phyloP scores from a whole-genome alignment of 2,113 vertebrate genomes.

The Triplophysa rosa region DNA sequence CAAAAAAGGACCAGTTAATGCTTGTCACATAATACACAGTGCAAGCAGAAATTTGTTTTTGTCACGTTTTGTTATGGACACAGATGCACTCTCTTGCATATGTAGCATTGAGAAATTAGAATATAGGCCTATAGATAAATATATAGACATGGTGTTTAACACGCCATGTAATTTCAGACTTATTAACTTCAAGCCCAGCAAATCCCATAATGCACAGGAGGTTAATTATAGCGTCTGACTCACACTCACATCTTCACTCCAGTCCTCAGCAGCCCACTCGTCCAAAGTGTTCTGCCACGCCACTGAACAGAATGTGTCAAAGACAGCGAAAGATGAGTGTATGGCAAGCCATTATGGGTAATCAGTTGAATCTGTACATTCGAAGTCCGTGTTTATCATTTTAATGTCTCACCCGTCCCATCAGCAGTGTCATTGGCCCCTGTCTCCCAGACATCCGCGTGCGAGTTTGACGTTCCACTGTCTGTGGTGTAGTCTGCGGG shows the following conservation, averaged over 20 bases:
- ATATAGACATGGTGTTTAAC: too few species aligned
- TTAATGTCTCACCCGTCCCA: conserved; percentile 65
- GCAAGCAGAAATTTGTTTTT: neutral
- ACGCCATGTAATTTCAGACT: conserved; percentile 4
- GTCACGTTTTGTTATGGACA: neutral
- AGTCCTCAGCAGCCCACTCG: conserved; percentile 94
- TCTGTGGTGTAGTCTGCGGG: conserved; percentile 90
- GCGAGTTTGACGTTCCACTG: conserved; percentile 61
- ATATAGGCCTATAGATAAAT: neutral
- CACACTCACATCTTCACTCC: conserved; percentile 93
- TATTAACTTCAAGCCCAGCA: conserved; percentile 17
- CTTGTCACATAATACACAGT: neutral
- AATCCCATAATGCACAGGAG: conserved; percentile 5
- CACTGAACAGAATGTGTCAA: conserved; percentile 66
- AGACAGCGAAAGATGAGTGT: neutral
- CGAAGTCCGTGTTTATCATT: neutral
- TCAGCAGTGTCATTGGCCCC: conserved; percentile 70
- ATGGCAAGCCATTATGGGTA: neutral
- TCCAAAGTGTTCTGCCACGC: conserved; percentile 89
- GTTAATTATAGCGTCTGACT: conserved; percentile 48
- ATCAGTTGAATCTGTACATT: neutral
- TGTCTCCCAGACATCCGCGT: conserved; percentile 70
- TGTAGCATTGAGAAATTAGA: too few species aligned
- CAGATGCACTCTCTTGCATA: too few species aligned
- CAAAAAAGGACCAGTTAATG: conserved; percentile 4